Base-by-base conservation (phyloP, 2,113 vertebrate species). In the Barbus barbus region DNA sequence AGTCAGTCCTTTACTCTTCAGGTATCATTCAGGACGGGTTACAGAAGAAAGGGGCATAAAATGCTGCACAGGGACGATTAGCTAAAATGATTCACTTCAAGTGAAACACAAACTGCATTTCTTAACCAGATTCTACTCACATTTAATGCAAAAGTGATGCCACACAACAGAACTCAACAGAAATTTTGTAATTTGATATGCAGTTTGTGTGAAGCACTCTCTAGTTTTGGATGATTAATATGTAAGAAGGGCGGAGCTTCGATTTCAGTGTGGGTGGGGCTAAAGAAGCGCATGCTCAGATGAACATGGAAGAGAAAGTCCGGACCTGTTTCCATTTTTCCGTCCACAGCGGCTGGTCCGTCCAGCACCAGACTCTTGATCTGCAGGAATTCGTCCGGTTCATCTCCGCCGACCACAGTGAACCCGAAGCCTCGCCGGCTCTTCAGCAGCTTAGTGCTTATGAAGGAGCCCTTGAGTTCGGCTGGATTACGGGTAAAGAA, bases 351-450 rank as follows among this genome's bases (percentile, higher is more conserved):
- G 0, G 98, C 98, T 0, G 98, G 98, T 11, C 98, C 98, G 0
- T 99, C 98, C 20, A 99, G 93, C 87, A 99, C 98, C 88, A 99
- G 94, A 92, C 98, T 99, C 92, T 99, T 99, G 92, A 99, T 99
- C 91, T 99, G 98, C 0, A 99, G 95, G 89, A 99, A 99, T 92
- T 99, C 98, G 16, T 99, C 98, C 0, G 98, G 98, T 72, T 99
- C 98, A 5, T 99, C 98, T 0, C 98, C 98, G 53, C 98, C 98
- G 0, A 99, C 97, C 0, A 99, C 97, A 0, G 98, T 99, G 93
- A 99, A 99, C 79, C 98, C 98, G 2, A 99, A 99, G 9, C 98
- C 98, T 16, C 98, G 95, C 24, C 95, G 96, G 88, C 98, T 99
- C 93, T 99, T 99, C 94, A 97, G 95, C 88, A 99, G 93, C 90